A percentile compares a stretch with the other conserved stretches of the same genome.
Evolutionary conservation across 2,113 vertebrate genomes (phyloP).

Genomic region (Hippocampus zosterae): DNA sequence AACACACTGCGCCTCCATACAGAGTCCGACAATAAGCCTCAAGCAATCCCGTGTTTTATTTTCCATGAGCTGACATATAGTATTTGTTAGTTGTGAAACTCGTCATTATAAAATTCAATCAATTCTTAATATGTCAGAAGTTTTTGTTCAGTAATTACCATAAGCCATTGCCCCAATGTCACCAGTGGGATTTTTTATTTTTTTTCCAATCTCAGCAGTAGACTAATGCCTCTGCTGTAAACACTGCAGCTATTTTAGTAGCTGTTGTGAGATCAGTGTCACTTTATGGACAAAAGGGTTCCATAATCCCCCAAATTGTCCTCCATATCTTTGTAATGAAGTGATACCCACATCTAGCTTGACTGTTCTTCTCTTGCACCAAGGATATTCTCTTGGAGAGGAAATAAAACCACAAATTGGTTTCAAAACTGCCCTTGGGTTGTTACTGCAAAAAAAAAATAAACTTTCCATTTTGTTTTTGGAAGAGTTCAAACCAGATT

Average conservation of each 20-base stretch:
- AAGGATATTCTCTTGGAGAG: constrained; percentile 26
- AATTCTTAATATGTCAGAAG: not conserved
- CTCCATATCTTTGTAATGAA: constrained; percentile 44
- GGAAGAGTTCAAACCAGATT: constrained; percentile 50
- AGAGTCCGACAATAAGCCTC: constrained; percentile 2
- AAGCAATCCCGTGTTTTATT: not conserved
- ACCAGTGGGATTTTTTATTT: constrained; percentile 14
- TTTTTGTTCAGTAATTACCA: not conserved
- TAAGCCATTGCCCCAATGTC: not conserved
- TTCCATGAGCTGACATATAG: not conserved
- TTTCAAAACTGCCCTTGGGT: constrained; percentile 50
- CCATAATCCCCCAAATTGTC: constrained; percentile 23
- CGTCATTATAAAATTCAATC: not conserved
- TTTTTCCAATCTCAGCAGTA: not conserved
- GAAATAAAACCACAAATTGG: constrained; percentile 43
- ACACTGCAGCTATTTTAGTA: constrained; percentile 41
- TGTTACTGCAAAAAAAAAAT: constrained; percentile 44
- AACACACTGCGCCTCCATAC: not conserved
- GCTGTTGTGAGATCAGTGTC: constrained; percentile 25
- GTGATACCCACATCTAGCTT: constrained; percentile 29
- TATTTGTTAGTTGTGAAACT: not conserved
- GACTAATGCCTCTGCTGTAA: constrained; percentile 12
- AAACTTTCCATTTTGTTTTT: constrained; percentile 46
- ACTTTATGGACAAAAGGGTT: constrained; percentile 35
- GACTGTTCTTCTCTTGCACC: constrained; percentile 26